Conservation (phyloP, 2,113 vertebrate genomes). For the human region DNA sequence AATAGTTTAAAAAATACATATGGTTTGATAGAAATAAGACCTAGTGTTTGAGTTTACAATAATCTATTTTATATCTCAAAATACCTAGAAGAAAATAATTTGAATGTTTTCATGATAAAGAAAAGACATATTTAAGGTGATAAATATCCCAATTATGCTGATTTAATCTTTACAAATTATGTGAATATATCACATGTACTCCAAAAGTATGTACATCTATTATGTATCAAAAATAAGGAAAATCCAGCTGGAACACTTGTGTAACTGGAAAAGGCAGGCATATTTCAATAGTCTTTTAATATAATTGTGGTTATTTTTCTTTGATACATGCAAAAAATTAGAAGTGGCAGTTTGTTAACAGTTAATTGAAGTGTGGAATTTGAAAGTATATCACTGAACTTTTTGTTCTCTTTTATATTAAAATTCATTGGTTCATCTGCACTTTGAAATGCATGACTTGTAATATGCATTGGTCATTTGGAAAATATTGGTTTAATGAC, state of each 20-base stretch:
- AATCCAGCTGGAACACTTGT: background rate
- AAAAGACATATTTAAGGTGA: background rate
- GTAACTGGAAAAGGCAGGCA: background rate
- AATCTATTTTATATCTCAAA: background rate
- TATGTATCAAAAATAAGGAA: background rate
- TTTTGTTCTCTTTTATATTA: background rate
- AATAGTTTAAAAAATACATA: background rate
- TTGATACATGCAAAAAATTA: background rate
- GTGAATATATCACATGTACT: background rate
- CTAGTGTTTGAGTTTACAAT: background rate
- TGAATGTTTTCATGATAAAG: background rate
- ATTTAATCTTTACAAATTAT: background rate
- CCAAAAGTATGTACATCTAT: background rate
- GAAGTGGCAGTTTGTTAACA: background rate
- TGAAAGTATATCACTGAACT: background rate
- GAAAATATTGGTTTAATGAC: background rate
- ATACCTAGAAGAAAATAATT: background rate
- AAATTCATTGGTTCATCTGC: background rate
- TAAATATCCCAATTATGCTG: background rate
- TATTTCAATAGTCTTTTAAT: background rate
- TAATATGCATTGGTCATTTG: background rate
- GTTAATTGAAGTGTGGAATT: background rate
- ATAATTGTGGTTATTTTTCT: background rate
- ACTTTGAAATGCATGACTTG: background rate
- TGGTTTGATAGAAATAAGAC: background rate